A percentile compares a stretch with the other conserved stretches of the same genome.
Conservation (phyloP, 2,888 invertebrate species). For the Cantharis lateralis region DNA sequence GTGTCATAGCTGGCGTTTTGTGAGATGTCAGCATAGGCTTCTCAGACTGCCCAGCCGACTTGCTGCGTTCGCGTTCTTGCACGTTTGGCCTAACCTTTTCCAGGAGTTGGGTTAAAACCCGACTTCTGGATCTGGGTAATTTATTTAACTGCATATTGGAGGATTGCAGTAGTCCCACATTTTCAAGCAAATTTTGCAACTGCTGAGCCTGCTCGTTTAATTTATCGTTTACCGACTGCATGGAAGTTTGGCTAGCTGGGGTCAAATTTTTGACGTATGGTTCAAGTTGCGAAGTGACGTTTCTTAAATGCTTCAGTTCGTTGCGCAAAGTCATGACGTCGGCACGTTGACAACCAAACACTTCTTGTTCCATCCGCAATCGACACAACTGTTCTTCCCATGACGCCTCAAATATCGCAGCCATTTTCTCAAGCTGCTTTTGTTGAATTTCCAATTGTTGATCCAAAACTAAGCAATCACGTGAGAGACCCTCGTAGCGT, state of each 20-base stretch:
- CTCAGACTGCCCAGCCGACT: conserved; percentile 50
- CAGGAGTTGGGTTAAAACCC: conserved; percentile 62
- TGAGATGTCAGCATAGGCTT: conserved; percentile 36
- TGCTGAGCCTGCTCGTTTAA: conserved; percentile 57
- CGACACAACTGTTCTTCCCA: conserved; percentile 77
- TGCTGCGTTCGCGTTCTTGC: conserved; percentile 52
- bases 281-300: conserved; percentile 67
- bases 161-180: conserved; percentile 55
- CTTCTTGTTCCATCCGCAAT: conserved; percentile 71
- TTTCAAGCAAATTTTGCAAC: conserved; percentile 60
- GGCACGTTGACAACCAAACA: conserved; percentile 62
- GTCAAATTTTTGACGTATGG: conserved; percentile 66
- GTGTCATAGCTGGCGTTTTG: conserved; percentile 32
- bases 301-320: conserved; percentile 68
- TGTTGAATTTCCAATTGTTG: conserved; percentile 66
- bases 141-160: conserved; percentile 49
- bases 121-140: conserved; percentile 52
- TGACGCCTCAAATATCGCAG: conserved; percentile 64
- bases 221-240: conserved; percentile 44
- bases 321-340: conserved; percentile 67
- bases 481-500: conserved; percentile 60
- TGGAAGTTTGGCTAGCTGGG: conserved; percentile 40
- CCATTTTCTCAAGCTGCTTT: conserved; percentile 64
- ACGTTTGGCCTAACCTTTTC: conserved; percentile 59
- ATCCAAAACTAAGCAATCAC: conserved; percentile 65